These are phyloP conservation scores for Microtus richardsoni DNA, from an alignment of 2,113 vertebrate genomes.

Conservation along the genomic window DNA sequence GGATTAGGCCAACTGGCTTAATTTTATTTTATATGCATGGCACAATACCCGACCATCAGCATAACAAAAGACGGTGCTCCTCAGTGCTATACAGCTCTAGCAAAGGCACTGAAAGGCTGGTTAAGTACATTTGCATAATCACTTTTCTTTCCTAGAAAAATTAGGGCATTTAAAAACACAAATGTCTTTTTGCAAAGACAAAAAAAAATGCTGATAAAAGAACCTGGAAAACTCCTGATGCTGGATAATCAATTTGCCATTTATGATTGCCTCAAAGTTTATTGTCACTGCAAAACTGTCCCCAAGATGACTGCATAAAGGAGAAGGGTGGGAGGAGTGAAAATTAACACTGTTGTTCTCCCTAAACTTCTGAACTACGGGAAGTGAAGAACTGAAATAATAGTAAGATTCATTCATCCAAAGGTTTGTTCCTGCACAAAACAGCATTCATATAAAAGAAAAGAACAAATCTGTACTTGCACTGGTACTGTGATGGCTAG, in stretches of 20 bases:
- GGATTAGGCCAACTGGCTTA: conserved; percentile 37
- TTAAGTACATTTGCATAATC: conserved; percentile 48
- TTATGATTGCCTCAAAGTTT: conserved; percentile 41
- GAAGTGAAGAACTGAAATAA: conserved; percentile 5
- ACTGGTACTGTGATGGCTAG: neutral
- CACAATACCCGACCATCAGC: neutral
- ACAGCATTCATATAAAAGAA: neutral
- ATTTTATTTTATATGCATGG: conserved; percentile 60
- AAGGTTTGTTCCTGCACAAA: neutral
- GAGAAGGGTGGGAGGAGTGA: neutral
- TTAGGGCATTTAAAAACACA: conserved; percentile 47
- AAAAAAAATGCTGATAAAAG: conserved; percentile 50
- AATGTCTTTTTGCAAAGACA: conserved; percentile 49
- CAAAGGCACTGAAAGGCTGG: conserved; percentile 8
- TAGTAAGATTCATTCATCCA: neutral
- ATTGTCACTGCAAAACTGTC: neutral
- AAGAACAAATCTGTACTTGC: neutral
- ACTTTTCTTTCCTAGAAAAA: conserved; percentile 57
- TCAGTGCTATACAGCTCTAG: neutral
- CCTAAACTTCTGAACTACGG: conserved; percentile 1
- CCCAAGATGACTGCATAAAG: neutral
- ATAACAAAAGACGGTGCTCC: conserved; percentile 45
- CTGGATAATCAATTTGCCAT: conserved; percentile 57
- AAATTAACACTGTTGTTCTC: neutral
- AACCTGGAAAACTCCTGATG: conserved; percentile 50